Evolutionary conservation across 2,888 invertebrate species (phyloP).

Genomic region (Metallyticus violacea): DNA sequence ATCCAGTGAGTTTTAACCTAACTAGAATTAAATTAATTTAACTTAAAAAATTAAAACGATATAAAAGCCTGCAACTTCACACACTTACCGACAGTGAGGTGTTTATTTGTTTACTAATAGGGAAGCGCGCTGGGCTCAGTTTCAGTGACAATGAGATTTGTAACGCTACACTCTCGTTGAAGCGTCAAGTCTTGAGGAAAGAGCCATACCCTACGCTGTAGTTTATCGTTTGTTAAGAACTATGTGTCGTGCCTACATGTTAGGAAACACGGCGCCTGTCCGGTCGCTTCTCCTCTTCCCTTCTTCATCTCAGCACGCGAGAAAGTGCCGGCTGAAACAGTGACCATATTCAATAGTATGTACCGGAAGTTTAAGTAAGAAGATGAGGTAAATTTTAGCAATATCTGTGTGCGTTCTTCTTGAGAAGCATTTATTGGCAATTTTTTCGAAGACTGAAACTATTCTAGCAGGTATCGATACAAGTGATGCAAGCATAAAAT

Average conservation of each 20-base stretch:
- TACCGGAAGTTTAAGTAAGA: neutral
- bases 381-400: neutral
- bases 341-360: neutral
- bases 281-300: neutral
- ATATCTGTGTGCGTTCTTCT: too few species aligned
- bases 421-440: too few species aligned
- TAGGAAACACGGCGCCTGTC: neutral
- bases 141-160: neutral
- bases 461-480: too few species aligned
- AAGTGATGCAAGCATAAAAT: too few species aligned
- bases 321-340: neutral
- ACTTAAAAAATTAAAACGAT: too few species aligned
- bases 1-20: too few species aligned
- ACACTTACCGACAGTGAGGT: neutral
- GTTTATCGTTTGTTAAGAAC: neutral
- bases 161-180: neutral
- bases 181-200: neutral
- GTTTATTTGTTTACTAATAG: neutral
- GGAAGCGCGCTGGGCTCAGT: too few species aligned
- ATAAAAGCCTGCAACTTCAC: too few species aligned
- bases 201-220: neutral
- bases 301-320: neutral
- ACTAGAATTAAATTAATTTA: too few species aligned
- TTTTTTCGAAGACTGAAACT: too few species aligned
- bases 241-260: neutral